phyloP scores from a whole-genome alignment of 92 coral and sea anemone genomes.

The Parazoanthus swiftii region DNA sequence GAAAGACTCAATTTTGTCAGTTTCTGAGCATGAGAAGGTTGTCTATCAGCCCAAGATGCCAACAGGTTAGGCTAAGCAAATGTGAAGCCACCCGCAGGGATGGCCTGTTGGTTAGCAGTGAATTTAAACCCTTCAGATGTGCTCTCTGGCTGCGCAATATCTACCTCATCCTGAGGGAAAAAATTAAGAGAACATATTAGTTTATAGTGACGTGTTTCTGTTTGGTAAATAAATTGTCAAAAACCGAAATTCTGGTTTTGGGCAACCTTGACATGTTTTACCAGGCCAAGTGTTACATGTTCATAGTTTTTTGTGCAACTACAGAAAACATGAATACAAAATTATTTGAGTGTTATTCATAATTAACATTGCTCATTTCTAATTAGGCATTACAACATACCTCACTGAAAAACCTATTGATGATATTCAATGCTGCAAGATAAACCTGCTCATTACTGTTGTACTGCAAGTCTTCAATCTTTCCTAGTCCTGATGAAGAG shows the following conservation, averaged over 20 bases:
- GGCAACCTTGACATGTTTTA: too few relatives aligned
- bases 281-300: too few relatives aligned
- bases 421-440: slow-evolving; percentile 66
- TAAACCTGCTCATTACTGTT: slow-evolving; percentile 83
- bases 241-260: too few relatives aligned
- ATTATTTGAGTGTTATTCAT: too few relatives aligned
- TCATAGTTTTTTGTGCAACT: background rate
- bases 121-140: slow-evolving; percentile 68
- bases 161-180: slow-evolving; percentile 50
- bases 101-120: slow-evolving; percentile 58
- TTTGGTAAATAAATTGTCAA: too few relatives aligned
- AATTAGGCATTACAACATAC: background rate
- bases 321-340: too few relatives aligned
- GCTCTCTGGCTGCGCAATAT: slow-evolving; percentile 57
- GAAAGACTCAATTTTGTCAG: background rate
- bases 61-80: slow-evolving; percentile 40
- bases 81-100: slow-evolving; percentile 66
- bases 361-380: too few relatives aligned
- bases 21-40: background rate
- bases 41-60: background rate
- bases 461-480: slow-evolving; percentile 12
- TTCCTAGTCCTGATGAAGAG: slow-evolving; percentile 6
- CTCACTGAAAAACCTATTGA: slow-evolving; percentile 83
- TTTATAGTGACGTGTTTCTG: too few relatives aligned
- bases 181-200: background rate